Base-by-base conservation (phyloP, 1,140 invertebrate species). In the Drosophila nannoptera region DNA sequence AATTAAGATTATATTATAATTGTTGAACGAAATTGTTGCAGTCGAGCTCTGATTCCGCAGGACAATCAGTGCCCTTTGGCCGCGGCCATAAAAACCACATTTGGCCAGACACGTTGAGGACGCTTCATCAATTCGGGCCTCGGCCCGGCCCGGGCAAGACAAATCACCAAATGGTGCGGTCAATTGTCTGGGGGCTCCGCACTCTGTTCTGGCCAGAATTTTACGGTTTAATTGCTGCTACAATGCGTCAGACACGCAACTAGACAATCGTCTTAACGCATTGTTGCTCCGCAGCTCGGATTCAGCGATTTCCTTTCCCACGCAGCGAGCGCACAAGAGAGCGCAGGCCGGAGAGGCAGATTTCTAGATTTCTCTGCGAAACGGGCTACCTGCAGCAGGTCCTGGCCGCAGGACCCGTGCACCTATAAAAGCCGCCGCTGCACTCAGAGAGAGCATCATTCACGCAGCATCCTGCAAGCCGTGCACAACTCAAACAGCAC, bases 151-250 rank as follows among this genome's bases (percentile, higher is more conserved):
- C 29, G 16, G 40, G n/a, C 29, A 84, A 84, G 71, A 83, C 76
- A 69, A 84, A 84, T 84, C 73, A 80, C 56, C 60, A 72, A 22
- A 22, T 36, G 58, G 29, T 53, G 60, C 59, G 74, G 76, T 73
- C 68, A 80, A 84, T 84, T 73, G 76, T 56, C 48, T 54, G 33
- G 33, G 14, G 22, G 22, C 22, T 14, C 9, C 43, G 35, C 7
- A 40, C 38, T 46, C 22, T 16, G 32, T 66, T 48, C 61, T 69
- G 43, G 71, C 46, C 74, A 86, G 74, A 53, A 86, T 87, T 86
- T 87, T 86, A 87, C 77, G 77, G 81, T 84, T 86, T 86, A 87
- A 87, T 86, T 86, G 81, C 71, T 64, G 62, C 9, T 65, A 86
- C 82, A 86, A 86, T 68, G 59, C 56, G 42, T 49, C 48, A 67